Percentiles rank a stretch among this genome's conserved stretches.
These are phyloP conservation scores for Caenorhabditis drosophilae DNA, from an alignment of 2,888 invertebrate genomes.

Conservation along the genomic window DNA sequence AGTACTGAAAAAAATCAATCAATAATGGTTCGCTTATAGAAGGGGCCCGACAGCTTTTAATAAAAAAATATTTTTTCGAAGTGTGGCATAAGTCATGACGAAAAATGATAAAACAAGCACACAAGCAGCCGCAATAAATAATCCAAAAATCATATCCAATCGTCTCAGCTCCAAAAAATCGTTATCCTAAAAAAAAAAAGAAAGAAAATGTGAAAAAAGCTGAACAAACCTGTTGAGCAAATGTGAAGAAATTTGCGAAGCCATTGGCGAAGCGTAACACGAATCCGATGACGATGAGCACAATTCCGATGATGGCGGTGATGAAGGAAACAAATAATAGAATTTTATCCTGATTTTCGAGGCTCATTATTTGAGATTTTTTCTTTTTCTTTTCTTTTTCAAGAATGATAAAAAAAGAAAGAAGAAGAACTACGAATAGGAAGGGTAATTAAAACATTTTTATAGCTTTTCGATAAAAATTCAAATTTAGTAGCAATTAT, in stretches of 20 bases:
- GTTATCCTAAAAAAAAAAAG: too few species aligned
- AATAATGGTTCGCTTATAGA: not conserved
- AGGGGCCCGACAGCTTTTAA: conserved; percentile 26
- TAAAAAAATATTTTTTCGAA: conserved; percentile 33
- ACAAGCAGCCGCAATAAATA: conserved; percentile 43
- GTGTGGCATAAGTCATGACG: conserved; percentile 27
- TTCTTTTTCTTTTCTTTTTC: too few species aligned
- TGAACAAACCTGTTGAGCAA: conserved; percentile 42
- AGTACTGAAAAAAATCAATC: conserved; percentile 36
- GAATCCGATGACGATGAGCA: conserved; percentile 46
- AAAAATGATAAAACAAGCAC: conserved; percentile 40
- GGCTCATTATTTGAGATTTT: not conserved
- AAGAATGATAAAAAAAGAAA: too few species aligned
- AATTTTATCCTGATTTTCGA: conserved; percentile 38
- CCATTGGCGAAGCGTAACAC: conserved; percentile 45
- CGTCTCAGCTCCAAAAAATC: conserved; percentile 47
- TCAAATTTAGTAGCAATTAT: too few species aligned
- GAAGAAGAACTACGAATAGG: too few species aligned
- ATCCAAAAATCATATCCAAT: conserved; percentile 46
- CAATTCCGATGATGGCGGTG: conserved; percentile 37
- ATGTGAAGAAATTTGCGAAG: conserved; percentile 38
- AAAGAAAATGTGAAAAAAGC: too few species aligned
- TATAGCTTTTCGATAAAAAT: too few species aligned
- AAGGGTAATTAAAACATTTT: too few species aligned
- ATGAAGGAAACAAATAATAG: conserved; percentile 30